phyloP scores from a whole-genome alignment of 2,797 vertebrate genomes.

The Scleropages formosus region DNA sequence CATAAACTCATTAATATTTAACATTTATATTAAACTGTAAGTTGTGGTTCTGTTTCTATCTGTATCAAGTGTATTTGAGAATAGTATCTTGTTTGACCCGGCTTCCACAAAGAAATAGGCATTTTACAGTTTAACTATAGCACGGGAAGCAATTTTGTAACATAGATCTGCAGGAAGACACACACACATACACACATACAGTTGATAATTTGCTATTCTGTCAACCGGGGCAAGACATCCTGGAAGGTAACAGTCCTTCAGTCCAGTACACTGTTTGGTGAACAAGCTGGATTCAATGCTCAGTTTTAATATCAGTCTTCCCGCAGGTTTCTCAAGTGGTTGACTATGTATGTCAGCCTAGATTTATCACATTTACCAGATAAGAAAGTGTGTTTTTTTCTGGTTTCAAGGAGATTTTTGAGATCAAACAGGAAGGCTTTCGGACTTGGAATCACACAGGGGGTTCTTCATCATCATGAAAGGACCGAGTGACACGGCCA shows the following conservation, averaged over 20 bases:
- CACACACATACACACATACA: background rate
- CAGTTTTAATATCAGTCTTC: conserved; percentile 5
- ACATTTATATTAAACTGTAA: conserved; percentile 43
- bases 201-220: background rate
- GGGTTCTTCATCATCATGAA: conserved; percentile 16
- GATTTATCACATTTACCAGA: conserved; percentile 13
- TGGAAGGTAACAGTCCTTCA: background rate
- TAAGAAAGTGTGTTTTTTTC: conserved; percentile 4
- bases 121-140: background rate
- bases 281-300: background rate
- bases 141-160: background rate
- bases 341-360: background rate
- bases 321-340: background rate
- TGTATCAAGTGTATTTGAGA: conserved; percentile 23
- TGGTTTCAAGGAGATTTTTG: conserved; percentile 19
- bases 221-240: background rate
- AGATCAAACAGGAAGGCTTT: conserved; percentile 7
- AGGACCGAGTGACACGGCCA: background rate
- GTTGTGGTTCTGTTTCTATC: conserved; percentile 43
- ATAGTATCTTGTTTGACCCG: conserved; percentile 12
- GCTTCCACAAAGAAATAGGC: background rate
- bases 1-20: conserved; percentile 53
- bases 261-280: background rate
- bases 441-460: background rate
- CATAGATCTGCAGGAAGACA: background rate